Evolutionary conservation across 2,113 vertebrate genomes (phyloP), one percentile per base, ranked within the genome.

Genomic region (Percopsis transmontana): DNA sequence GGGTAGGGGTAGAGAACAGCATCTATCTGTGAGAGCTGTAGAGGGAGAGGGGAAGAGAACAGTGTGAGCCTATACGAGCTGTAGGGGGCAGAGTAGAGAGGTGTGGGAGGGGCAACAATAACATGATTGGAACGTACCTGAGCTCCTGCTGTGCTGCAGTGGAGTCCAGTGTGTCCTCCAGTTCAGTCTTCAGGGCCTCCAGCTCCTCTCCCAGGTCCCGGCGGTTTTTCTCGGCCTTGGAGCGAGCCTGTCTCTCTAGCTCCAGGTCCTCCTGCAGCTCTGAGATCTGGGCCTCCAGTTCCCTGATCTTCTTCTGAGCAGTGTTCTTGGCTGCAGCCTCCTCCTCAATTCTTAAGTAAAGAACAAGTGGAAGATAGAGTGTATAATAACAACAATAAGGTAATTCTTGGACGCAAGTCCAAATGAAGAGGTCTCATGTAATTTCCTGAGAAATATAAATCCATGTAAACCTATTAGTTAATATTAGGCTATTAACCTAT

Each of bases 211-310:
- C 96, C 7, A 99, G 92, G 81, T 99, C 97, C 45, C 97, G 83
- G 42, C 96, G 96, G 84, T 96, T 94, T 69, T 99, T 99, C 85
- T 99, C 97, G 0, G 97, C 97, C 88, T 99, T 99, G 70, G 91
- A 78, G 3, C 97, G 94, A 1, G 91, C 91, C 13, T 90, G 91
- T 40, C 90, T 89, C 88, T 99, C 97, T 5, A 98, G 93, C 16
- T 99, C 97, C 71, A 99, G 72, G 70, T 99, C 97, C 76, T 99
- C 97, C 85, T 98, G 96, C 50, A 99, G 91, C 40, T 99, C 97
- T 0, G 94, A 94, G 67, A 99, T 91, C 88, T 99, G 97, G 3
- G 97, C 95, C 74, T 99, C 97, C 1, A 99, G 85, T 80, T 99
- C 97, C 1, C 97, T 91, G 68, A 99, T 97, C 90, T 97, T 98